Base-by-base conservation (phyloP, 2,113 vertebrate genomes). In the Chaetorhynchus papuensis region DNA sequence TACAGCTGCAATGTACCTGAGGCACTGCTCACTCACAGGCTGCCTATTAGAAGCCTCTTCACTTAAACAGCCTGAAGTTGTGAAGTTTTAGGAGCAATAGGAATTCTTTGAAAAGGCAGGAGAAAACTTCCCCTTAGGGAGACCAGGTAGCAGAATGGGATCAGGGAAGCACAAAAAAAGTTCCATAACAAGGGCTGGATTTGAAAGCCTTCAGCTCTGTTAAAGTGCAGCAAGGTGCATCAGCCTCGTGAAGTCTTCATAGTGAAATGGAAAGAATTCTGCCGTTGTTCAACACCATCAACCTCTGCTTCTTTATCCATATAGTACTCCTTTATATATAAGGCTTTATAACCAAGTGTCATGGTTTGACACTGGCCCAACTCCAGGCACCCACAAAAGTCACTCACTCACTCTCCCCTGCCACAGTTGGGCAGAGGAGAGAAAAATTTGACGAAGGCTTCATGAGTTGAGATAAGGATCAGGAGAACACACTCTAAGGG, bases 341-440 rank as follows among this genome's bases (percentile, higher is more conserved):
- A 83, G 54, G 15, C 30, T 72, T 61, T 77, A 52, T 52, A 65
- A 56, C 8, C 41, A 42, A 64, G 21, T 21, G 23, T 47, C 33
- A 33, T 45, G 6, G 6, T 39, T 54, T 54, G 12, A 39, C 49
- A 24, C 20, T 10, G 41, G n/a, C 18, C 22, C 24, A 71, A 53
- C 0, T 0, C 26, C 57, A 45, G 49, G 14, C 11, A 45, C 17
- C 18, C 39, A 54, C 1, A 1, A 72, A 64, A 54, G 22, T 19
- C 3, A 1, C 33, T 45, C 1, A 0, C 33, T 37, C 33, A 27
- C 11, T 21, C 7, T 37, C 13, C 39, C 22, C 81, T 63, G 47
- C 39, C 17, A 37, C 27, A 44, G 13, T 13, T 27, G 16, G 33
- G 11, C 22, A 39, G 39, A 63, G 13, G 27, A 18, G 33, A 37